Percentiles rank a stretch among this genome's conserved stretches.
These are phyloP conservation scores for Capromys pilorides DNA, from an alignment of 2,797 vertebrate genomes.

Conservation along the genomic window DNA sequence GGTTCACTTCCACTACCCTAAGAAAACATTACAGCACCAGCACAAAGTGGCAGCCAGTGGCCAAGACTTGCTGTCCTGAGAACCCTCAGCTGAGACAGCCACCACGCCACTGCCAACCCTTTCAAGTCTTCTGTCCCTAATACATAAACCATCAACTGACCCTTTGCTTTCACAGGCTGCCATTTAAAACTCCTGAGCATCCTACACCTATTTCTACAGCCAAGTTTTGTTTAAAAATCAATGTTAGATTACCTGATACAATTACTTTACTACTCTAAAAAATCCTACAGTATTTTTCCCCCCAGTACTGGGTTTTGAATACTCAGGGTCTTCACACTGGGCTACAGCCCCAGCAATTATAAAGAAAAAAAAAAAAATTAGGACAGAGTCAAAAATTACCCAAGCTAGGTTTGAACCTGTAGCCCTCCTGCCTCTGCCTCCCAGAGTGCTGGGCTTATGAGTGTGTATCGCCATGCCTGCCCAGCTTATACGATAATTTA, in stretches of 20 bases:
- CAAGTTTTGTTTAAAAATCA: neutral
- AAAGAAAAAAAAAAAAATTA: neutral
- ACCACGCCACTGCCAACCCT: neutral
- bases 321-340: neutral
- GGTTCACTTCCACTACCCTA: neutral
- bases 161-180: neutral
- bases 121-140: neutral
- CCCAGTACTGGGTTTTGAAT: neutral
- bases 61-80: neutral
- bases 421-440: neutral
- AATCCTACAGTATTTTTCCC: neutral
- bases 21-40: neutral
- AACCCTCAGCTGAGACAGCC: neutral
- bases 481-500: neutral
- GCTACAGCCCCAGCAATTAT: neutral
- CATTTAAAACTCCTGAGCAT: neutral
- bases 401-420: neutral
- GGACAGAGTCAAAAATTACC: neutral
- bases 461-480: neutral
- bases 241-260: neutral
- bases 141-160: slow-evolving; percentile 1
- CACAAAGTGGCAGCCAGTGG: neutral
- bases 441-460: neutral
- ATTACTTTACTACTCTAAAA: neutral
- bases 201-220: neutral